Base-by-base conservation (phyloP, 2,888 invertebrate species). In the Macrophya alboannulata region DNA sequence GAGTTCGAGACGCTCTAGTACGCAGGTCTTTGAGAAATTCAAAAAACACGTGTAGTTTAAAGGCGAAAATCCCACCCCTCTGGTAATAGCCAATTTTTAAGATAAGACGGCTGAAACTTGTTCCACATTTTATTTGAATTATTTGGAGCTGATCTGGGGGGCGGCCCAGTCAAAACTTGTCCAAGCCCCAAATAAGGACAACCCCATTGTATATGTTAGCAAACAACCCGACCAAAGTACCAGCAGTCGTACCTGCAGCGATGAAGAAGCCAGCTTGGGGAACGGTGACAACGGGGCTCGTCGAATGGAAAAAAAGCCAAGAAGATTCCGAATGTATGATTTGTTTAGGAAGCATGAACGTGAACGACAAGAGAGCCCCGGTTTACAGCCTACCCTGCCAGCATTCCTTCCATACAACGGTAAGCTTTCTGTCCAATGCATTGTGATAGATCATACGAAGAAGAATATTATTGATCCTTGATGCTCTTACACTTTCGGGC, bases 291-390 rank as follows among this genome's bases (percentile, higher is more conserved):
- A 51, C 83, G 0, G 71, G 48, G 17, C 48, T 71, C 10, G 48
- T 48, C 15, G 71, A 68, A 37, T 89, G 89, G 89, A 83, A 68
- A 21, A 88, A 88, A 37, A 82, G 87, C 51, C 45, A 76, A 21
- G 84, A 83, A 31, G 90, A 91, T 74, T 82, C 87, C 0, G 90
- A 91, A 71, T 91, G 91, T 85, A 85, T 76, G 4, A 91, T 92
- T 74, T 91, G 91, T 68, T 86, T 88, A 17, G 88, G 87, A 4
- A 25, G 72, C 0, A 77, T 89, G 77, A 48, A 85, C 10, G 15
- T 25, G n/a, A 10, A 8, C 10, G 48, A 77, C 25, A 81, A 83
- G 8, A 86, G n/a, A 1, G 71, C 85, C 9, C 37, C 76, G 21
- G 76, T 86, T 68, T 89, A 88, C 10, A 88, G 87, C 12, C 87